These are phyloP conservation scores for Setophaga petechia DNA, from an alignment of 2,113 vertebrate species.

Conservation along the genomic window DNA sequence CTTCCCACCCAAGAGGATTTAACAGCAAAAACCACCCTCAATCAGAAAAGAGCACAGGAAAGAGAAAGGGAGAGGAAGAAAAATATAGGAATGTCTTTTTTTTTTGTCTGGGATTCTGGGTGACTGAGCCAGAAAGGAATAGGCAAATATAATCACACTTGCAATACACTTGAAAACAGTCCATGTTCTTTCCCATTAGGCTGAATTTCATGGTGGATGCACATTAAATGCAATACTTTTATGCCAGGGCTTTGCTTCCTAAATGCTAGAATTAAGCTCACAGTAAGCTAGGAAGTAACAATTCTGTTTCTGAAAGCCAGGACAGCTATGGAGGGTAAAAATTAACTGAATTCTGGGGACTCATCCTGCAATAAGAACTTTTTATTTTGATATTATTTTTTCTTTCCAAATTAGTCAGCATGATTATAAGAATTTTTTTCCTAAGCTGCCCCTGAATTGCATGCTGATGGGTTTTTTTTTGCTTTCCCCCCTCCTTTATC, in stretches of 20 bases:
- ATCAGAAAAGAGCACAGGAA: not conserved
- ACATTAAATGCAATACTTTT: not conserved
- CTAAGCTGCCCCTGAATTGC: not conserved
- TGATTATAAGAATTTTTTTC: not conserved
- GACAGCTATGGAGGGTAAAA: not conserved
- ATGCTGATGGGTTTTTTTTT: not conserved
- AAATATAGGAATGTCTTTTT: not conserved
- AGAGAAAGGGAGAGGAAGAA: not conserved
- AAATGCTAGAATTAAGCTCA: not conserved
- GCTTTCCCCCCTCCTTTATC: not conserved
- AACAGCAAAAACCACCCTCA: not conserved
- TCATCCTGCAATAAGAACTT: not conserved
- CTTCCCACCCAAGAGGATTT: not conserved
- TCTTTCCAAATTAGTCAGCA: not conserved
- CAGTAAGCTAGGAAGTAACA: not conserved
- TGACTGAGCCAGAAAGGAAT: not conserved
- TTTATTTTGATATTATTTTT: not conserved
- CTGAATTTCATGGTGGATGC: conserved; percentile 27
- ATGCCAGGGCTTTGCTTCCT: not conserved
- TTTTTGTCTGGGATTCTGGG: not conserved
- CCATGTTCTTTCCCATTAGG: not conserved
- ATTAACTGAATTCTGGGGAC: not conserved
- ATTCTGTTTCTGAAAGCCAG: not conserved
- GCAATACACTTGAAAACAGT: not conserved
- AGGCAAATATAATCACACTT: not conserved